Percentiles rank a stretch among this genome's conserved stretches.
Conservation (phyloP, 1,140 invertebrate species). For the Cylas formicarius region DNA sequence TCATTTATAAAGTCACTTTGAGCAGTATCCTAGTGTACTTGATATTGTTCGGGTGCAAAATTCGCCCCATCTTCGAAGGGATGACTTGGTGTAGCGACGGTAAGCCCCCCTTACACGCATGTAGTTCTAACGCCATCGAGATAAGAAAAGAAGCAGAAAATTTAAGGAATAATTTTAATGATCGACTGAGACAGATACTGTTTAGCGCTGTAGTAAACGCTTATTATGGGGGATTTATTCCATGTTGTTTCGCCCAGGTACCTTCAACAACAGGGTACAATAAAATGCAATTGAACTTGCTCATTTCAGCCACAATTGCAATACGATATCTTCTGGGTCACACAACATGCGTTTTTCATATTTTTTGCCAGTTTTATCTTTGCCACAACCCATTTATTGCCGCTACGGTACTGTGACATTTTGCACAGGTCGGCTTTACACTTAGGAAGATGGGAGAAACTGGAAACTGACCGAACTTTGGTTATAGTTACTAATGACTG, state of each 20-base stretch:
- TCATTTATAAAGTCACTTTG: slow-evolving; percentile 5
- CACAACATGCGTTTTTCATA: slow-evolving; percentile 74
- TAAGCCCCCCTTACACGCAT: slow-evolving; percentile 47
- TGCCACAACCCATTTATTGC: slow-evolving; percentile 66
- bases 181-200: slow-evolving; percentile 78
- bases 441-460: slow-evolving; percentile 75
- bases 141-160: slow-evolving; percentile 81
- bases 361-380: slow-evolving; percentile 77
- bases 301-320: slow-evolving; percentile 68
- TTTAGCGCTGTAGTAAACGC: slow-evolving; percentile 85
- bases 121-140: slow-evolving; percentile 58
- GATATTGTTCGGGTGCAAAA: slow-evolving; percentile 71
- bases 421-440: slow-evolving; percentile 84
- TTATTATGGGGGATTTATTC: slow-evolving; percentile 86
- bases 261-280: slow-evolving; percentile 17
- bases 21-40: slow-evolving; percentile 74
- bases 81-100: slow-evolving; percentile 36
- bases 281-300: not conserved
- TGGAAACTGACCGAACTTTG: slow-evolving; percentile 45
- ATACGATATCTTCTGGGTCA: slow-evolving; percentile 78
- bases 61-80: slow-evolving; percentile 64
- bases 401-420: slow-evolving; percentile 73
- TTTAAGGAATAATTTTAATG: slow-evolving; percentile 80
- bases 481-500: slow-evolving; percentile 56
- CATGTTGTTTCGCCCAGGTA: slow-evolving; percentile 82